phyloP scores from a whole-genome alignment of 2,113 vertebrate species.

The Periophthalmus modestus region DNA sequence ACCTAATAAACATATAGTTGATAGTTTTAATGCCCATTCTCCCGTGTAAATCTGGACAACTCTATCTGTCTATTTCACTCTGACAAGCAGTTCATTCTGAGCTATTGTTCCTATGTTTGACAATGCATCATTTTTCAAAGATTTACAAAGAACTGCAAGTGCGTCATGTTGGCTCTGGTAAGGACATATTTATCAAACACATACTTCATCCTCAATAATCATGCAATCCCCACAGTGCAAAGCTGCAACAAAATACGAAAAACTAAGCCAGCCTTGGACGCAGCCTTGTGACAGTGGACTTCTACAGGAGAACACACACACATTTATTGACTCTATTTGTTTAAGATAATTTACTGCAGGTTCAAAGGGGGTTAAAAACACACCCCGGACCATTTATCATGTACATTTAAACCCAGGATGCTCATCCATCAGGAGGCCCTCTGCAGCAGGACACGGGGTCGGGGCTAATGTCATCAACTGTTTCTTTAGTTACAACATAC shows the following conservation, averaged over 20 bases:
- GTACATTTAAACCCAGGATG: neutral
- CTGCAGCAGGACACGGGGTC: neutral
- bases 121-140: no score
- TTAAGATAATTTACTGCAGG: neutral
- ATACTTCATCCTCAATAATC: no score
- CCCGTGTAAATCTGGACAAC: no score
- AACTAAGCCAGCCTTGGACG: neutral
- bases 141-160: no score
- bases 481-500: neutral
- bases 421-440: constrained; percentile 4
- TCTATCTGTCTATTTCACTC: no score
- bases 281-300: neutral
- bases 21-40: no score
- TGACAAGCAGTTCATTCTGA: no score
- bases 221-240: neutral
- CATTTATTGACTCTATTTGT: neutral
- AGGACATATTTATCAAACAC: no score
- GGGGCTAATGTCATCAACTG: neutral
- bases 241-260: neutral
- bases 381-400: neutral
- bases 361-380: neutral
- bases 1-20: no score
- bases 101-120: no score
- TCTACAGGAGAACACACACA: neutral
- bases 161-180: no score